Evolutionary conservation across 2,113 vertebrate species (phyloP), one percentile per base, ranked within the genome.

Genomic region (Zosterops pallidus): DNA sequence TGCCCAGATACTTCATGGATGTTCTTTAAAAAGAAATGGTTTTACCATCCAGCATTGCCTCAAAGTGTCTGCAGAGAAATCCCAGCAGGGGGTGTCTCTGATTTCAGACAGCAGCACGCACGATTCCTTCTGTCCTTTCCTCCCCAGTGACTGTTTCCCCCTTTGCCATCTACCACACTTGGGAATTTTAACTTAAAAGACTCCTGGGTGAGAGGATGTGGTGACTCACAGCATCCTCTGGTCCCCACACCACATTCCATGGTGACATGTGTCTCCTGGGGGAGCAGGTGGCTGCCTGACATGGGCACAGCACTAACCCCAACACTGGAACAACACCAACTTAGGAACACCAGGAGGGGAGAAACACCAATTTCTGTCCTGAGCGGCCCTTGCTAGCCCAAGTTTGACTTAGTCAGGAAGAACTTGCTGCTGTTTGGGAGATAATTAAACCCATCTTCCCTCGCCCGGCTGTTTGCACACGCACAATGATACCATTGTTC

Each of bases 371-470:
- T 42, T 75, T 91, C 72, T 86, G 65, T 64, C 68, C 81, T 76
- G 78, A 92, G 80, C 86, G 77, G 93, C 33, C 86, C 74, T 63
- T 68, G 64, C 87, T 95, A 76, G 62, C 95, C 83, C 52, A 31
- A 59, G 63, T 95, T 97, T 89, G 92, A 22, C 85, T 86, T 77
- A 20, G 97, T 80, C 90, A 96, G 95, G 96, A 94, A 94, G 95
- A 94, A 91, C 79, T 95, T 94, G 84, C 96, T 91, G 89, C 75
- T 68, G 94, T 90, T 93, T 85, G 7, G 8, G 89, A 97, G 97
- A 97, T 98, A 98, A 98, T 98, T 97, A 97, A 98, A 97, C 97
- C 97, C 98, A 97, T 98, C 97, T 97, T 97, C 96, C 91, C 71
- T 80, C 77, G 33, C 49, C 84, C 63, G 89, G 88, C 91, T 88